These are phyloP conservation scores for Esox lucius DNA, from an alignment of 2,797 vertebrate genomes.

Conservation along the genomic window DNA sequence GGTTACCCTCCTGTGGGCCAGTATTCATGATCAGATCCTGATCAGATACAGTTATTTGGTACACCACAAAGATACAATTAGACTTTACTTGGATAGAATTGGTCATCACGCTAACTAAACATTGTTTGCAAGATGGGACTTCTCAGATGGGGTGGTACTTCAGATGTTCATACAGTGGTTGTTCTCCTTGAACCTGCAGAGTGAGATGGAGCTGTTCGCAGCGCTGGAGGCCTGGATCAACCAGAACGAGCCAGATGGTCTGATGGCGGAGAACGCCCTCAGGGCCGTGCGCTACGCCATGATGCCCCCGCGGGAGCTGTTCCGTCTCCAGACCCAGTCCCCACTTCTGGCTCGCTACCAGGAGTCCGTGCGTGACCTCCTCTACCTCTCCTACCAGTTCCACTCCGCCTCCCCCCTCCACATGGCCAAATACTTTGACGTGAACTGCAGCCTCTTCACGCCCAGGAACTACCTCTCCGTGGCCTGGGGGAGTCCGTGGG, in stretches of 20 bases:
- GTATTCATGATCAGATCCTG: too few relatives aligned
- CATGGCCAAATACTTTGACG: constrained; percentile 91
- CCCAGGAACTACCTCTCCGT: constrained; percentile 92
- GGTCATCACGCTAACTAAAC: too few relatives aligned
- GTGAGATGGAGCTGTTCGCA: constrained; percentile 86
- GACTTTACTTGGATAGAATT: too few relatives aligned
- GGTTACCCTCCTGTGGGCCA: too few relatives aligned
- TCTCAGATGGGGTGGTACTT: too few relatives aligned
- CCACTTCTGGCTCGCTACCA: constrained; percentile 76
- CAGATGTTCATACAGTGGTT: too few relatives aligned
- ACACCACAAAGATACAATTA: too few relatives aligned
- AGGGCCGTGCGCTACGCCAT: constrained; percentile 89
- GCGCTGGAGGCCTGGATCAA: constrained; percentile 87
- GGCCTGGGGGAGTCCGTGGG: constrained; percentile 87
- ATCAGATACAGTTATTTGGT: too few relatives aligned
- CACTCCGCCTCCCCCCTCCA: constrained; percentile 88
- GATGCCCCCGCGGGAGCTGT: constrained; percentile 88
- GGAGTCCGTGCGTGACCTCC: constrained; percentile 83
- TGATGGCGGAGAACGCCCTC: constrained; percentile 80
- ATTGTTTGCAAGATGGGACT: too few relatives aligned
- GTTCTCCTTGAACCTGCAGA: constrained; percentile 58
- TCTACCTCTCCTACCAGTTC: constrained; percentile 96
- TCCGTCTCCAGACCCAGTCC: constrained; percentile 88
- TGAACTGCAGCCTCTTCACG: constrained; percentile 93
- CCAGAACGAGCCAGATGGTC: constrained; percentile 72